A percentile compares a stretch with the other conserved stretches of the same genome.
phyloP scores from a whole-genome alignment of 1,140 invertebrate species.

The Archivesica marissinica region DNA sequence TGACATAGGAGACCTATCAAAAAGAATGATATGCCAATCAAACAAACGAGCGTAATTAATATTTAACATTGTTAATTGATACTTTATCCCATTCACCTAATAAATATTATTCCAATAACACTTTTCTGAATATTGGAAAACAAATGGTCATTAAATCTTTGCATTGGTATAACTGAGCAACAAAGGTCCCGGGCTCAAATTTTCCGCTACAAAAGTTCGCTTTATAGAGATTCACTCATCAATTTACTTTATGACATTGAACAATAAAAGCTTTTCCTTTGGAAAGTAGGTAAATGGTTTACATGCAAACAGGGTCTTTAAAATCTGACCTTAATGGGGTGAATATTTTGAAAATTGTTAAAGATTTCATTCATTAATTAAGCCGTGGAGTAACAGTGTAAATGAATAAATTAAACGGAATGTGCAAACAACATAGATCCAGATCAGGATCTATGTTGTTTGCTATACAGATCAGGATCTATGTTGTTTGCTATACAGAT shows the following conservation, averaged over 20 bases:
- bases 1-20: not conserved
- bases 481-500: too few relatives aligned
- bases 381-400: too few relatives aligned
- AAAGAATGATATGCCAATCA: conserved; percentile 14
- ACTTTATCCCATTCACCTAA: conserved; percentile 12
- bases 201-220: not conserved
- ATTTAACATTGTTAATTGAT: conserved; percentile 14
- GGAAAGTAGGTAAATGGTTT: not conserved
- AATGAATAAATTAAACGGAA: too few relatives aligned
- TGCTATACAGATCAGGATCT: too few relatives aligned
- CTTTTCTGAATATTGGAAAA: not conserved
- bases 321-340: not conserved
- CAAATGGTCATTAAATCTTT: not conserved
- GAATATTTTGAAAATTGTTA: not conserved
- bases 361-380: too few relatives aligned
- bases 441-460: too few relatives aligned
- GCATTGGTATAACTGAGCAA: not conserved
- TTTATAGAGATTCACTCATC: not conserved
- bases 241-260: conserved; percentile 3
- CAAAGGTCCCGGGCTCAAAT: conserved; percentile 1
- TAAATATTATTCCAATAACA: not conserved
- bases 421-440: too few relatives aligned
- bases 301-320: not conserved
- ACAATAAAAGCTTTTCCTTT: not conserved
- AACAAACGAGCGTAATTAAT: not conserved